phyloP scores from a whole-genome alignment of 2,888 invertebrate species.

The Prenolepis imparis region DNA sequence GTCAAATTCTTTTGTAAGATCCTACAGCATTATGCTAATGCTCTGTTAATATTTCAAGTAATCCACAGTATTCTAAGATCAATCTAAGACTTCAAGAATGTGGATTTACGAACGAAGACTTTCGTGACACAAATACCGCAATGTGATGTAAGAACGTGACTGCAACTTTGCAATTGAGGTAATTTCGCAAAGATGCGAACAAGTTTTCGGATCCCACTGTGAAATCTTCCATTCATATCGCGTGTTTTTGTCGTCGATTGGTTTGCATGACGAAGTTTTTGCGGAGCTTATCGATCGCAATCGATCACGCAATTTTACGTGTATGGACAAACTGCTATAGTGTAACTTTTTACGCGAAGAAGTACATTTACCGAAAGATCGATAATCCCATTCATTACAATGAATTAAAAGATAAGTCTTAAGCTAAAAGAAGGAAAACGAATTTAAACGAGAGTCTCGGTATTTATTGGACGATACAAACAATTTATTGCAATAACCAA shows the following conservation, averaged over 20 bases:
- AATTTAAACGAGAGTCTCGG: not conserved
- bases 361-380: not conserved
- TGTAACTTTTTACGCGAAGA: not conserved
- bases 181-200: slow-evolving; percentile 67
- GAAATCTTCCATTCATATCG: slow-evolving; percentile 24
- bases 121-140: slow-evolving; percentile 69
- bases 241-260: not conserved
- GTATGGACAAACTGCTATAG: not conserved
- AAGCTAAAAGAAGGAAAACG: not conserved
- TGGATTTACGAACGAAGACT: slow-evolving; percentile 58
- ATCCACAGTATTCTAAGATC: not conserved
- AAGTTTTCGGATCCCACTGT: slow-evolving; percentile 62
- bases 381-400: not conserved
- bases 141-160: slow-evolving; percentile 66
- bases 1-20: not conserved
- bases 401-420: not conserved
- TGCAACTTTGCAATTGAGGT: slow-evolving; percentile 62
- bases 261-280: not conserved
- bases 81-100: not conserved
- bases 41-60: not conserved
- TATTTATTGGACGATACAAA: not conserved
- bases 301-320: slow-evolving; percentile 8
- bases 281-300: not conserved
- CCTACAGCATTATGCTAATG: not conserved
- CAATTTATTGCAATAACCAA: not conserved